These are phyloP conservation scores for Papilio xuthus DNA, from an alignment of 1,140 invertebrate species.

Conservation along the genomic window DNA sequence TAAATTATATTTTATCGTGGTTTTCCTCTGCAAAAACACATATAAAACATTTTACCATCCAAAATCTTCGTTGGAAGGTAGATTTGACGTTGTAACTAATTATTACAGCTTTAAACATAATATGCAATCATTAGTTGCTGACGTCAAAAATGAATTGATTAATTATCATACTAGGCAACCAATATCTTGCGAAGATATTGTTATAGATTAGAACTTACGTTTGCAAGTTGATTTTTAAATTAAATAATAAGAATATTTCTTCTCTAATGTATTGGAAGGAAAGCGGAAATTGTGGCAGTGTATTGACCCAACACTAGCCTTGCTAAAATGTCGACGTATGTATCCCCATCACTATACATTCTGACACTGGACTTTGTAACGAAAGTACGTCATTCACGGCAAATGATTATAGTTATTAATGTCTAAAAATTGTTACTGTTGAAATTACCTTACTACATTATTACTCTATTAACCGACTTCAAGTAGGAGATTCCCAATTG, in stretches of 20 bases:
- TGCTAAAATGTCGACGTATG: too few relatives aligned
- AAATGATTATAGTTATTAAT: too few relatives aligned
- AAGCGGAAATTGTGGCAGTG: too few relatives aligned
- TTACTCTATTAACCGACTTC: too few relatives aligned
- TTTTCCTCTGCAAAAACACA: too few relatives aligned
- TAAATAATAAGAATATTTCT: background rate
- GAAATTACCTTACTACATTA: too few relatives aligned
- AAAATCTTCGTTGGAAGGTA: background rate
- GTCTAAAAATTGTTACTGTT: too few relatives aligned
- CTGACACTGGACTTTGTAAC: too few relatives aligned
- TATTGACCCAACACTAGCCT: too few relatives aligned
- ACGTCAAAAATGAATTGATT: slow-evolving; percentile 1
- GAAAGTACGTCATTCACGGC: too few relatives aligned
- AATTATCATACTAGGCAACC: slow-evolving; percentile 1
- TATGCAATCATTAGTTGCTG: background rate
- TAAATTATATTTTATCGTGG: background rate
- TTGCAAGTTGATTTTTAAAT: background rate
- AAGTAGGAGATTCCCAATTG: too few relatives aligned
- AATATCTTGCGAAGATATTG: slow-evolving; percentile 8
- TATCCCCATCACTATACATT: too few relatives aligned
- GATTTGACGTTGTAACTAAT: background rate
- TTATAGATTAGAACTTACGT: slow-evolving; percentile 9
- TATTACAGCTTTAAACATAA: background rate
- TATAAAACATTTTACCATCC: background rate
- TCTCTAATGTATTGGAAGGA: background rate